phyloP scores from a whole-genome alignment of 1,140 invertebrate genomes.

The Tachypleus tridentatus region DNA sequence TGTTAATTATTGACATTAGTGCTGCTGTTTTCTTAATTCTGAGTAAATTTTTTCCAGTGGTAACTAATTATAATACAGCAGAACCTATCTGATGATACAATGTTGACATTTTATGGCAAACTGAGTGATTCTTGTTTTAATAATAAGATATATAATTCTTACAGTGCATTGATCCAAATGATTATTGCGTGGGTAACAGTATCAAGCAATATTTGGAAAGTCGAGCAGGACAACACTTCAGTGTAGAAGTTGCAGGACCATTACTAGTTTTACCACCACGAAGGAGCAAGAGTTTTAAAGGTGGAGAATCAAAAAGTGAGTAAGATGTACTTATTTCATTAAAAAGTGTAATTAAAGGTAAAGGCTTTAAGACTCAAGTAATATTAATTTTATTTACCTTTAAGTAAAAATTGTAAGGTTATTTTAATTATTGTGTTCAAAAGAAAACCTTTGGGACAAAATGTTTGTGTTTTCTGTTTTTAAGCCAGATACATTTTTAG shows the following conservation, averaged over 20 bases:
- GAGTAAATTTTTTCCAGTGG: too few relatives aligned
- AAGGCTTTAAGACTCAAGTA: too few relatives aligned
- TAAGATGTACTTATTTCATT: not conserved
- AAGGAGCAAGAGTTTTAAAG: conserved; percentile 16
- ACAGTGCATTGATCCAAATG: conserved; percentile 28
- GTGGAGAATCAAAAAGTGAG: conserved; percentile 1
- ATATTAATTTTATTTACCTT: not conserved
- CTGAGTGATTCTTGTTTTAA: too few relatives aligned
- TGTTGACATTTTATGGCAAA: too few relatives aligned
- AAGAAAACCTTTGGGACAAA: not conserved
- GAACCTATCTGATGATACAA: too few relatives aligned
- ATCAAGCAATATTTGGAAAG: conserved; percentile 26
- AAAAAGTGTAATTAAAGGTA: not conserved
- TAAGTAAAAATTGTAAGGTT: conserved; percentile 1
- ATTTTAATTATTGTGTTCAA: conserved; percentile 2
- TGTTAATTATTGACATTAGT: too few relatives aligned
- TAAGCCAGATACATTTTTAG: too few relatives aligned
- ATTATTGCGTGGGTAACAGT: conserved; percentile 26
- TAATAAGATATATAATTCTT: too few relatives aligned
- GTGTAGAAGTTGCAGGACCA: conserved; percentile 27
- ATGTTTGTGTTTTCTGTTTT: too few relatives aligned
- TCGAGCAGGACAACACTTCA: conserved; percentile 27
- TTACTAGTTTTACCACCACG: conserved; percentile 15
- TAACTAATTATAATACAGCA: too few relatives aligned
- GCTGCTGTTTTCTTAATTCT: too few relatives aligned